Percentiles rank a stretch among this genome's conserved stretches.
phyloP scores from a whole-genome alignment of 2,113 vertebrate genomes.

The Lutjanus erythropterus region DNA sequence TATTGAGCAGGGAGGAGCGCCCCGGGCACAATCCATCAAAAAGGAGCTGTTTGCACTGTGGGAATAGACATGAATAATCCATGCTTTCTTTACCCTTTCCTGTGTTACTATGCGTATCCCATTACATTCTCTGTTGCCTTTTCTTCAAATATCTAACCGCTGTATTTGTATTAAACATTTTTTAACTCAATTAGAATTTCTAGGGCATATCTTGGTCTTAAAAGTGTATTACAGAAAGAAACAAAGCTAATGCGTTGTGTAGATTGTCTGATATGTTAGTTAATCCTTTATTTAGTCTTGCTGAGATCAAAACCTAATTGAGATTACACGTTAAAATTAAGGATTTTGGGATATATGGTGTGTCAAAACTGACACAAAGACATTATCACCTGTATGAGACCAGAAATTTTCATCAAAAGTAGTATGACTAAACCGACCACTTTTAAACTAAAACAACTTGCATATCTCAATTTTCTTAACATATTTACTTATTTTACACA shows the following conservation, averaged over 20 bases:
- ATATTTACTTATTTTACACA: background rate
- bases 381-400: background rate
- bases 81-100: conserved; percentile 80
- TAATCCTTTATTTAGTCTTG: background rate
- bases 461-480: background rate
- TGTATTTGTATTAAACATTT: conserved; percentile 46
- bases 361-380: too few species aligned
- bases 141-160: conserved; percentile 48
- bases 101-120: conserved; percentile 57
- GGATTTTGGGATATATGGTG: background rate
- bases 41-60: conserved; percentile 76
- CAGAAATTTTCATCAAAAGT: background rate
- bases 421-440: background rate
- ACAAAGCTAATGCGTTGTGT: background rate
- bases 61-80: conserved; percentile 85
- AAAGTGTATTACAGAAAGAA: background rate
- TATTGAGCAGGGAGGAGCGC: conserved; percentile 80
- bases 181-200: conserved; percentile 6
- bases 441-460: background rate
- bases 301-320: background rate
- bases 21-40: conserved; percentile 83
- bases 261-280: conserved; percentile 8
- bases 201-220: background rate
- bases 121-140: conserved; percentile 59
- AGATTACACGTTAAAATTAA: background rate